A percentile compares a stretch with the other conserved stretches of the same genome.
phyloP scores from a whole-genome alignment of 1,140 invertebrate genomes.

The Drosophila murphyi region DNA sequence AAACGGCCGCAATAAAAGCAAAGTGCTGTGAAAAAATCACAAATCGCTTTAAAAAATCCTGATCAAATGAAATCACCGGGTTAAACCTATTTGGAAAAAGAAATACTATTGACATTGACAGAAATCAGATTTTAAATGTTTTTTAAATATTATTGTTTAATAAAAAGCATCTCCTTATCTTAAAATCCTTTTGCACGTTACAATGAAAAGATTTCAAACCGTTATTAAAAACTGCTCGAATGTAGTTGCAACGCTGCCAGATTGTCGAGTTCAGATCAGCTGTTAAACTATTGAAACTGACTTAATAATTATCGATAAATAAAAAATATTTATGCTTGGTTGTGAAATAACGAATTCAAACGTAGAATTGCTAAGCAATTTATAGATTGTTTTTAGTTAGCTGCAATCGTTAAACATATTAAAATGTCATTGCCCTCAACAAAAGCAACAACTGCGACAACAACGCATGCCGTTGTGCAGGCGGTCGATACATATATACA shows the following conservation, averaged over 20 bases:
- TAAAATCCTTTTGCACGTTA: too few relatives aligned
- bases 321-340: conserved; percentile 1
- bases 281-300: neutral
- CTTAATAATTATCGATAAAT: neutral
- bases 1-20: neutral
- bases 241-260: neutral
- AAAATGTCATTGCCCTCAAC: conserved; percentile 55
- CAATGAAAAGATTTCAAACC: too few relatives aligned
- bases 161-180: too few relatives aligned
- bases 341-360: conserved; percentile 30
- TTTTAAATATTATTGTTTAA: too few relatives aligned
- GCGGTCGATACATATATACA: conserved; percentile 62
- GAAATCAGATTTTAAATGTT: too few relatives aligned
- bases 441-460: conserved; percentile 56
- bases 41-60: too few relatives aligned
- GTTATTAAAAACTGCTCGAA: neutral
- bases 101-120: too few relatives aligned
- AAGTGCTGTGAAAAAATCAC: neutral
- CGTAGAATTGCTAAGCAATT: neutral
- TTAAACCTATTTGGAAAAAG: too few relatives aligned
- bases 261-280: neutral
- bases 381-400: neutral
- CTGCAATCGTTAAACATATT: neutral
- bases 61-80: too few relatives aligned
- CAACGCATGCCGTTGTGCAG: conserved; percentile 62